These are phyloP conservation scores for Tenodera sinensis DNA, from an alignment of 2,888 invertebrate species.

Conservation along the genomic window DNA sequence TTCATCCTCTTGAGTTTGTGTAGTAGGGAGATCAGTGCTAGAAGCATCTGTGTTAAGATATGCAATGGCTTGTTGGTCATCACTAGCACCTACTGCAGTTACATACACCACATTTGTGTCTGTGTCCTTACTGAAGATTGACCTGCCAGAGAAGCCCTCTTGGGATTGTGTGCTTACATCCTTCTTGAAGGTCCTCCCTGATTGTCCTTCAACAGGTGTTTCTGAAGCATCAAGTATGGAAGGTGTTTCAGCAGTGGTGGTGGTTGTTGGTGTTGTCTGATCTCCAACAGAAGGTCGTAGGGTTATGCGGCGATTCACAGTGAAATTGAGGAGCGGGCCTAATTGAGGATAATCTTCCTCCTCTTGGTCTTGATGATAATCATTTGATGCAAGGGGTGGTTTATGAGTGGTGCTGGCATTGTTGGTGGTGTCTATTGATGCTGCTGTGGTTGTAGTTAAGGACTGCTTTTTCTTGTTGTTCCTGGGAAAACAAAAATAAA, in stretches of 20 bases:
- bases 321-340: neutral
- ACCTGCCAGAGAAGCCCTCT: constrained; percentile 48
- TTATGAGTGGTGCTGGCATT: neutral
- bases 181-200: neutral
- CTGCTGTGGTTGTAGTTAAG: neutral
- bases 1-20: constrained; percentile 16
- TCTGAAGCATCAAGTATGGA: neutral
- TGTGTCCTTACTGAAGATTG: constrained; percentile 51
- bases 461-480: constrained; percentile 41
- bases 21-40: constrained; percentile 9
- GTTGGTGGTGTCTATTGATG: neutral
- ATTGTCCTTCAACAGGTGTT: neutral
- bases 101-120: constrained; percentile 47
- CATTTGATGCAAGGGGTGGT: neutral
- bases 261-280: neutral
- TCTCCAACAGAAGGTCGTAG: neutral
- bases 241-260: neutral
- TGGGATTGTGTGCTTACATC: neutral
- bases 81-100: constrained; percentile 40
- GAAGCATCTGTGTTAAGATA: neutral
- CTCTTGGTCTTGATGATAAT: neutral
- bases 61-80: constrained; percentile 31
- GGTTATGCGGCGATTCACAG: constrained; percentile 18
- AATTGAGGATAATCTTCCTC: neutral
- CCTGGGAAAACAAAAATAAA: constrained; percentile 37